phyloP scores from a whole-genome alignment of 1,140 invertebrate species.

The Bradysia coprophila region DNA sequence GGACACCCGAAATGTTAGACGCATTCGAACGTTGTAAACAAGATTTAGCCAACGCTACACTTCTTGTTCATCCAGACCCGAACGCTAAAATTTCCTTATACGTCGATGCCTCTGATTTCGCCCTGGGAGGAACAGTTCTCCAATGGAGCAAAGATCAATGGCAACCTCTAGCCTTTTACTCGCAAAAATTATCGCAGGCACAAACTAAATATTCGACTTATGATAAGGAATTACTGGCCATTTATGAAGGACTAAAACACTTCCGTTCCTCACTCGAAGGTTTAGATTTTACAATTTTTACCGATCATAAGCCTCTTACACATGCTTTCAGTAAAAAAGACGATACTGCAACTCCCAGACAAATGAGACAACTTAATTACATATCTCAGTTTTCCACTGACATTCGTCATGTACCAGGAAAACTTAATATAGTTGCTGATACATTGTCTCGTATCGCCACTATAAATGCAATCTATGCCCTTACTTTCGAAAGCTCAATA shows the following conservation, averaged over 20 bases:
- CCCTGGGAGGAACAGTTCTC: constrained; percentile 8
- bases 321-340: constrained; percentile 9
- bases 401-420: constrained; percentile 12
- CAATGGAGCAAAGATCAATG: constrained; percentile 6
- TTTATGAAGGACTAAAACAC: constrained; percentile 14
- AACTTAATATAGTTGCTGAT: constrained; percentile 10
- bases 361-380: constrained; percentile 12
- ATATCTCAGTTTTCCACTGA: constrained; percentile 13
- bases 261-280: constrained; percentile 17
- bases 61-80: constrained; percentile 2
- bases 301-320: constrained; percentile 24
- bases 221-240: constrained; percentile 19
- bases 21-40: constrained; percentile 11
- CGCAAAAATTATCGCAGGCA: constrained; percentile 7
- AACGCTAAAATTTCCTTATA: constrained; percentile 1
- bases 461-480: background rate
- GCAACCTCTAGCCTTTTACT: constrained; percentile 13
- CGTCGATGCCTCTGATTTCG: constrained; percentile 6
- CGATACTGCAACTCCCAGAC: constrained; percentile 8
- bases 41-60: constrained; percentile 7
- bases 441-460: constrained; percentile 7
- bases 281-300: constrained; percentile 13
- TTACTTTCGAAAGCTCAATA: background rate
- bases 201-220: constrained; percentile 14
- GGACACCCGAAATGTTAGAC: constrained; percentile 6